Percentiles rank a stretch among this genome's conserved stretches.
These are phyloP conservation scores for Antheraea mylitta DNA, from an alignment of 1,140 invertebrate species.

Conservation along the genomic window DNA sequence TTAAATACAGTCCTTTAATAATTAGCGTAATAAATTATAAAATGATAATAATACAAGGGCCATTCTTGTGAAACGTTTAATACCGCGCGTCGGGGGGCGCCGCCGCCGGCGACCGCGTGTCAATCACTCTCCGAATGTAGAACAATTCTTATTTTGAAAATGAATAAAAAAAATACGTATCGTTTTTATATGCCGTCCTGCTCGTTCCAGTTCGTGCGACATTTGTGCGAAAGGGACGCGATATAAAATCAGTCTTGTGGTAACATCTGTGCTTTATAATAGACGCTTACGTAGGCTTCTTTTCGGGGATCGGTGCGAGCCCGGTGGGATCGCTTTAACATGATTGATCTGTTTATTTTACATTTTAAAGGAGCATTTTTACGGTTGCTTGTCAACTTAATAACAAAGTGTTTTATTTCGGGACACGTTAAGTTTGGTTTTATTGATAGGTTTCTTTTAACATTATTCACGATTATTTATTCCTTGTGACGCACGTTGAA, in stretches of 20 bases:
- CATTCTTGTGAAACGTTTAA: constrained; percentile 71
- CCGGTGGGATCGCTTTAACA: constrained; percentile 76
- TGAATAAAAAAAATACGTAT: constrained; percentile 73
- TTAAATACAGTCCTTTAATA: constrained; percentile 70
- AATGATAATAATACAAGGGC: constrained; percentile 74
- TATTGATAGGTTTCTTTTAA: constrained; percentile 77
- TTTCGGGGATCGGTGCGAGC: constrained; percentile 69
- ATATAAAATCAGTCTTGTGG: constrained; percentile 62
- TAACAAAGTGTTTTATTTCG: constrained; percentile 78
- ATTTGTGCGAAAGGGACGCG: constrained; percentile 43
- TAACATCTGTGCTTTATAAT: constrained; percentile 77
- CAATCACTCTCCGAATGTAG: constrained; percentile 75
- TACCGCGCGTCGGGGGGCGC: constrained; percentile 63
- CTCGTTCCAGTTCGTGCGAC: constrained; percentile 29
- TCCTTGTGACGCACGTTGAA: constrained; percentile 19
- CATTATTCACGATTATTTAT: constrained; percentile 50
- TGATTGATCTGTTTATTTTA: constrained; percentile 79
- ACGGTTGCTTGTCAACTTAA: constrained; percentile 79
- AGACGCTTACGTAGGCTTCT: constrained; percentile 77
- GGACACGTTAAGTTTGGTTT: constrained; percentile 74
- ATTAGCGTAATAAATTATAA: constrained; percentile 79
- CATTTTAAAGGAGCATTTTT: constrained; percentile 79
- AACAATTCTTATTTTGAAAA: constrained; percentile 77
- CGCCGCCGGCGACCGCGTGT: constrained; percentile 68
- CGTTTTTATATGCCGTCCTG: constrained; percentile 60